Conservation (phyloP, 2,888 invertebrate genomes). For the Miltochrista miniata region DNA sequence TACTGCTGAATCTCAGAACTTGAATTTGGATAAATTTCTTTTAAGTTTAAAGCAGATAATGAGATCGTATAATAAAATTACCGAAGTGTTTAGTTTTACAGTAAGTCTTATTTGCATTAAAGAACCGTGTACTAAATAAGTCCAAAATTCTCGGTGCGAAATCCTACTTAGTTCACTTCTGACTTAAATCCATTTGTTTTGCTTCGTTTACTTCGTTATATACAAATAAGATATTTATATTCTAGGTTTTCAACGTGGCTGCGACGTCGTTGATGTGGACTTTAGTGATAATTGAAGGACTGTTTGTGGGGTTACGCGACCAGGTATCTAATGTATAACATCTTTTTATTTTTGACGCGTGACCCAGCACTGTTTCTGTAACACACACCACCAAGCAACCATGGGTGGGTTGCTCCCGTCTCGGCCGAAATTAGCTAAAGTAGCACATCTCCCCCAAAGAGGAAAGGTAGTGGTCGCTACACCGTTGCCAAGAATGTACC, state of each 20-base stretch:
- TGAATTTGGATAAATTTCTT: conserved; percentile 22
- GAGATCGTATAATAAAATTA: conserved; percentile 35
- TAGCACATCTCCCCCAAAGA: no score
- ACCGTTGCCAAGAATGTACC: no score
- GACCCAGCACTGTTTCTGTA: no score
- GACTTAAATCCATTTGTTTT: no score
- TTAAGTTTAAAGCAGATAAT: conserved; percentile 37
- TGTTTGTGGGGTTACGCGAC: conserved; percentile 32
- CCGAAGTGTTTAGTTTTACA: conserved; percentile 38
- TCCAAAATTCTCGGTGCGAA: no score
- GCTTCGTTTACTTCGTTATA: no score
- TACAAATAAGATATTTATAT: conserved; percentile 5
- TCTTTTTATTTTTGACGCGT: neutral
- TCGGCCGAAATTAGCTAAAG: no score
- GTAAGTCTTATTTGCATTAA: conserved; percentile 27
- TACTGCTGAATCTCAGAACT: neutral
- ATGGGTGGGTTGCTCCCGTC: no score
- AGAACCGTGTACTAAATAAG: no score
- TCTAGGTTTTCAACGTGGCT: conserved; percentile 41
- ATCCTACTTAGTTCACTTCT: no score
- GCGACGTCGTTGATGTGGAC: conserved; percentile 40
- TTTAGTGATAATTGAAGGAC: conserved; percentile 36
- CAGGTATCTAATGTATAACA: conserved; percentile 21
- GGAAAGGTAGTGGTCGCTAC: no score
- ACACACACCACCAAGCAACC: no score